Percentiles rank a stretch among this genome's conserved stretches.
phyloP scores from a whole-genome alignment of 2,888 invertebrate species.

The Chymomyza caudatula region DNA sequence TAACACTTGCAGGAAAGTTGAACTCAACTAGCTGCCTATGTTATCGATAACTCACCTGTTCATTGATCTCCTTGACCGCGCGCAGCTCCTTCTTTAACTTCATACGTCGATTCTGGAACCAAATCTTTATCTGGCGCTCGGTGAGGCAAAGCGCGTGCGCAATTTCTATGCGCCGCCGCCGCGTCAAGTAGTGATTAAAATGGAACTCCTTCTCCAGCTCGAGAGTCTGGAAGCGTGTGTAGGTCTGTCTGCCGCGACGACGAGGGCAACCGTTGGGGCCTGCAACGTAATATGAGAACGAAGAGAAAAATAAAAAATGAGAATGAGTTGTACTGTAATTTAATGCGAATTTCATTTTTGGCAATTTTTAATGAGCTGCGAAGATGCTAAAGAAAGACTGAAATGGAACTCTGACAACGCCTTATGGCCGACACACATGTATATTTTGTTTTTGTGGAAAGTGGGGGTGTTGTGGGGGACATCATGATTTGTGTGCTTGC shows the following conservation, averaged over 20 bases:
- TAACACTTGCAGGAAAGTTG: too few species aligned
- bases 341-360: conserved; percentile 35
- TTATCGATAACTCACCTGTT: too few species aligned
- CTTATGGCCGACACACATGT: conserved; percentile 36
- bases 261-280: conserved; percentile 97
- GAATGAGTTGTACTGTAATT: conserved; percentile 10
- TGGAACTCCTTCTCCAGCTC: conserved; percentile 99
- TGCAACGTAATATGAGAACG: conserved; percentile 79
- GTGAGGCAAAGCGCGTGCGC: conserved; percentile 97
- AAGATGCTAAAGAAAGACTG: conserved; percentile 42
- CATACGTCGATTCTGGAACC: conserved; percentile 98
- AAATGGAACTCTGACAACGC: conserved; percentile 33
- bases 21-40: conserved; percentile 19
- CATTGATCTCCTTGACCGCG: conserved; percentile 96
- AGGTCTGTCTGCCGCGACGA: conserved; percentile 96
- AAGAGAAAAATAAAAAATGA: conserved; percentile 30
- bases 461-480: not conserved
- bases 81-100: conserved; percentile 97
- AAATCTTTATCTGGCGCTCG: conserved; percentile 97
- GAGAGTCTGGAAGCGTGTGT: conserved; percentile 98
- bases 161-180: conserved; percentile 97
- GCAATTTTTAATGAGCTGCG: conserved; percentile 59
- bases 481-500: conserved; percentile 45
- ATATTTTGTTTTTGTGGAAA: conserved; percentile 2
- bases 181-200: conserved; percentile 97